Base-by-base conservation (phyloP, 2,888 invertebrate species). In the Melinaea menophilus region DNA sequence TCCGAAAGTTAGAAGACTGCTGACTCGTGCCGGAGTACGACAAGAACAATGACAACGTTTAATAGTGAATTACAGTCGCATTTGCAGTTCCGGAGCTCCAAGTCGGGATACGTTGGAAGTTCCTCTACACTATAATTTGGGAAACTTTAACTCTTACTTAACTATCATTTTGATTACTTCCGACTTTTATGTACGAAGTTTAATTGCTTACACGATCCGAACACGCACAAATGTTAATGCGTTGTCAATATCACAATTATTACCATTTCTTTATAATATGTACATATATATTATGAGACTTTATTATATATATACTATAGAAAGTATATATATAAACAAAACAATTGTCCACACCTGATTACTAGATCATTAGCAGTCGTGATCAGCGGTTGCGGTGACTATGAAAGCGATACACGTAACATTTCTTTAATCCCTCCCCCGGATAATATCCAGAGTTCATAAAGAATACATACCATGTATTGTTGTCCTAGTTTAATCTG, bases 51-150 rank as follows among this genome's bases (percentile, higher is more conserved):
- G 69, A 67, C 63, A 69, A 69, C 68, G 68, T 69, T 71, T 71
- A 68, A 70, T 70, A 65, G 67, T 71, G 67, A 71, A 71, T 69
- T 68, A 71, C 69, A 69, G 70, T 66, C 67, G 69, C 69, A 71
- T 71, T 66, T 63, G 65, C 65, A 67, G 71, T 71, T 71, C 63
- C 51, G 45, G 59, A 61, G 61, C 65, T 65, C 22, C 13, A 61
- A 61, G 59, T 61, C 63, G 46, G 61, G 55, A 68, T 59, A 63
- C 55, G 61, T 63, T 61, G 34, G 63, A 60, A 67, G 59, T 67
- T 67, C 61, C 69, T 65, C 65, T 66, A 69, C 69, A 70, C 72
- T 67, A 64, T 68, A 69, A 71, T 70, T 72, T 70, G 63, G 63
- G 63, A 69, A 69, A 70, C 62, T 70, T 67, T 51, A 67, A 67